Evolutionary conservation across 2,113 vertebrate species (phyloP).

Genomic region (Eidolon helvum): DNA sequence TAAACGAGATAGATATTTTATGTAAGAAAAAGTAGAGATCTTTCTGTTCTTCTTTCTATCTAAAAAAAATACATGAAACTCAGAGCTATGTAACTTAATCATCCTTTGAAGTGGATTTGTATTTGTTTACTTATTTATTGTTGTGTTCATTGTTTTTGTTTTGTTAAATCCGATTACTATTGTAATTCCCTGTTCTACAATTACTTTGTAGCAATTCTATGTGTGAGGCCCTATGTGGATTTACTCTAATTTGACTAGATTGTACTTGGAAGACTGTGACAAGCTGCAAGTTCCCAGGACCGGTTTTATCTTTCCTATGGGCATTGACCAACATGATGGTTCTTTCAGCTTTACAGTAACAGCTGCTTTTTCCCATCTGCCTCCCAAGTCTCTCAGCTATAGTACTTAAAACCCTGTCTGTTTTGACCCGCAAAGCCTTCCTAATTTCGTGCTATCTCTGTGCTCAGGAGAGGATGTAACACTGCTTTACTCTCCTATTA

Average conservation of each 20-base stretch:
- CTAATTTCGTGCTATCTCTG: slow-evolving; percentile 75
- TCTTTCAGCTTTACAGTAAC: slow-evolving; percentile 63
- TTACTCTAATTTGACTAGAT: slow-evolving; percentile 69
- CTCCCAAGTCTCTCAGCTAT: slow-evolving; percentile 32
- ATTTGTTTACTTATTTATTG: neutral
- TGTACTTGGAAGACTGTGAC: slow-evolving; percentile 68
- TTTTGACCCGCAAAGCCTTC: slow-evolving; percentile 76
- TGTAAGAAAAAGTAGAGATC: neutral
- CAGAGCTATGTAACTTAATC: neutral
- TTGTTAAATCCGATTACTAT: slow-evolving; percentile 59
- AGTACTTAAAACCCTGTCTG: slow-evolving; percentile 69
- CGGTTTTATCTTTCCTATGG: slow-evolving; percentile 71
- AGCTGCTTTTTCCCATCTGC: slow-evolving; percentile 57
- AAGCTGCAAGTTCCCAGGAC: slow-evolving; percentile 49
- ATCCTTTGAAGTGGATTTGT: neutral
- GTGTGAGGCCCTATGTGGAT: slow-evolving; percentile 58
- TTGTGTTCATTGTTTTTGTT: slow-evolving; percentile 29
- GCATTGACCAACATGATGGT: slow-evolving; percentile 67
- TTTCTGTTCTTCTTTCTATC: neutral
- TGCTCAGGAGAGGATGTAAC: slow-evolving; percentile 67
- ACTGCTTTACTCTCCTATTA: slow-evolving; percentile 57
- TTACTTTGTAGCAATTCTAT: slow-evolving; percentile 58
- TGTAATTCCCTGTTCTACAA: slow-evolving; percentile 56
- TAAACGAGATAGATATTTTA: neutral
- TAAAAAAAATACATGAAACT: neutral